phyloP scores from a whole-genome alignment of 1,140 invertebrate species.

The Chrysoperla carnea region DNA sequence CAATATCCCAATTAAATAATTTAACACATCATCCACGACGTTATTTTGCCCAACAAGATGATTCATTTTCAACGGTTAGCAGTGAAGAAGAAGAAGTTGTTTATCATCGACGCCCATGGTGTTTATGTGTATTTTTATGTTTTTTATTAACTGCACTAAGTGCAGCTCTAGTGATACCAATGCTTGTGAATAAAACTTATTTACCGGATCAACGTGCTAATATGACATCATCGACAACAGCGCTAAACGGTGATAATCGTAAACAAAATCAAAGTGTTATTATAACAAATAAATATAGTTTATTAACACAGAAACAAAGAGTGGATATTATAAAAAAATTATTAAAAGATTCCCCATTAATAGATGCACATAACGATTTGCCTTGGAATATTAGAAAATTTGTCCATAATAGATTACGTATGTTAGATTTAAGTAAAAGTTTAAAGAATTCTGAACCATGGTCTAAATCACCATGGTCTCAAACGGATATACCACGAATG shows the following conservation, averaged over 20 bases:
- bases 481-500: slow-evolving; percentile 76
- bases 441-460: slow-evolving; percentile 57
- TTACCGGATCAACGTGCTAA: background rate
- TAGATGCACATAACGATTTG: slow-evolving; percentile 73
- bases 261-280: background rate
- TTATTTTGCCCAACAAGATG: background rate
- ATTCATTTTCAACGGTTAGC: slow-evolving; percentile 16
- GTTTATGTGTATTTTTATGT: slow-evolving; percentile 18
- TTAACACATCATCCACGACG: background rate
- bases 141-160: slow-evolving; percentile 16
- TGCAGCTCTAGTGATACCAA: slow-evolving; percentile 16
- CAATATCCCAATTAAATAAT: background rate
- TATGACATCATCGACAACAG: background rate
- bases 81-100: slow-evolving; percentile 10
- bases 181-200: slow-evolving; percentile 9
- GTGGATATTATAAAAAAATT: slow-evolving; percentile 17
- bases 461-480: slow-evolving; percentile 63
- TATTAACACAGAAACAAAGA: background rate
- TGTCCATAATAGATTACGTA: slow-evolving; percentile 62
- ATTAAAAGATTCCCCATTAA: slow-evolving; percentile 37
- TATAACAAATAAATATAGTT: background rate
- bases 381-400: slow-evolving; percentile 71
- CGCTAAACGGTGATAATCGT: background rate
- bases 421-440: slow-evolving; percentile 60
- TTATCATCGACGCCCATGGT: slow-evolving; percentile 15